Base-by-base conservation (phyloP, 2,888 invertebrate genomes). In the Melinaea menophilus region DNA sequence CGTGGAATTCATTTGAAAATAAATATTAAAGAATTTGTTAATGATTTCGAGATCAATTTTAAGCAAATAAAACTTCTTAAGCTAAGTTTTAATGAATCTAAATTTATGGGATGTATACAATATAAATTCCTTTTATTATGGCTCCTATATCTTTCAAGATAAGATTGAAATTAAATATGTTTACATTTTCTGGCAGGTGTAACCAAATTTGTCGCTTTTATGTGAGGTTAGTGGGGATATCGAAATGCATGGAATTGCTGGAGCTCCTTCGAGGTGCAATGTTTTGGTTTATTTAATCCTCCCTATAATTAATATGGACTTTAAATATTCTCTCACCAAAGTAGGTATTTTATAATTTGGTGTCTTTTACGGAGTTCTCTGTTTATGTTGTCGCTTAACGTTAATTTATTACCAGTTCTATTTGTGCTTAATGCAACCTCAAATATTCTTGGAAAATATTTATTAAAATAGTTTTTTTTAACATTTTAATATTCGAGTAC, bases 81-180 rank as follows among this genome's bases (percentile, higher is more conserved):
- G 73, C 71, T 62, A 80, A 85, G 80, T 84, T 84, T 86, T 86
- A 86, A 87, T 86, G 84, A 85, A 85, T 75, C 78, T 81, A 81
- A 84, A 86, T 86, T 85, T 86, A 86, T 85, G 79, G 76, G 79
- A 76, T 72, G 73, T 34, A 33, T 58, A 34, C 48, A 41, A 47
- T 55, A 47, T 13, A n/a, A 48, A 13, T 59, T 3, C 11, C 9
- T 31, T 56, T 41, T 56, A 58, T 55, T 58, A 41, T 48, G 41
- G 55, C 41, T 55, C 34, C 58, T 64, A 64, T 55, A 11, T 57
- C 45, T 11, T 46, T 41, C 7, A 48, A 1, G 13, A 22, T 64
- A 63, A 58, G 55, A 41, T 9, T 59, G 45, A 51, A 54, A 55
- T 55, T 41, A 45, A 34, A 37, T 45, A 33, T 31, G 45, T 34